A percentile compares a stretch with the other conserved stretches of the same genome.
Evolutionary conservation across 2,797 vertebrate species (phyloP).

Genomic region (Mormyrops boulengeri): DNA sequence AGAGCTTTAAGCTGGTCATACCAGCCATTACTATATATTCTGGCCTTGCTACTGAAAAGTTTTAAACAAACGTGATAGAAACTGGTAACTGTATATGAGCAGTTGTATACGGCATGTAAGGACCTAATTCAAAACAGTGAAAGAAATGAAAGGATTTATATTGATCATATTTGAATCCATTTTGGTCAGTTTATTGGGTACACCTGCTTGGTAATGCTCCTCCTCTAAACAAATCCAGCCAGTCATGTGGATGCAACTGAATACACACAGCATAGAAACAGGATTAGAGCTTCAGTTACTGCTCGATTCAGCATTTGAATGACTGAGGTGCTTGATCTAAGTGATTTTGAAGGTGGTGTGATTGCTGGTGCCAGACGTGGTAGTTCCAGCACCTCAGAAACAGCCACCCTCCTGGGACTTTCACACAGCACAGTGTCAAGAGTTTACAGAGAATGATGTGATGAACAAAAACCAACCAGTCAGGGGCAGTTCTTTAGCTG

Average conservation of each 20-base stretch:
- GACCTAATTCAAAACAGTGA: background rate
- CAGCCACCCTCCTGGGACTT: background rate
- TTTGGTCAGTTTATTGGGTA: background rate
- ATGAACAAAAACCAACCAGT: background rate
- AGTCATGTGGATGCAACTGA: background rate
- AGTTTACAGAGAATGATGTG: background rate
- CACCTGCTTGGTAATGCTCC: background rate
- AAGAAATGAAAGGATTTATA: background rate
- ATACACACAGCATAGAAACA: background rate
- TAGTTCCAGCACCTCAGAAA: background rate
- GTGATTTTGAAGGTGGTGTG: background rate
- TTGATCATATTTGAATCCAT: background rate
- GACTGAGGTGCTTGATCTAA: background rate
- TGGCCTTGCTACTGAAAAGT: background rate
- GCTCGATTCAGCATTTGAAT: background rate
- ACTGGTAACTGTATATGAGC: background rate
- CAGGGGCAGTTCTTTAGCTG: background rate
- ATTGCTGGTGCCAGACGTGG: background rate
- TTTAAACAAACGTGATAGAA: background rate
- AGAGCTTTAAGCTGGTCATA: background rate
- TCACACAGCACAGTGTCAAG: background rate
- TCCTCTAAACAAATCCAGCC: background rate
- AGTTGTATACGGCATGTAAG: background rate
- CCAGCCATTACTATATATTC: background rate
- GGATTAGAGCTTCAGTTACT: background rate